These are phyloP conservation scores for Clarias laeviceps DNA, from an alignment of 2,797 vertebrate species.

Conservation along the genomic window DNA sequence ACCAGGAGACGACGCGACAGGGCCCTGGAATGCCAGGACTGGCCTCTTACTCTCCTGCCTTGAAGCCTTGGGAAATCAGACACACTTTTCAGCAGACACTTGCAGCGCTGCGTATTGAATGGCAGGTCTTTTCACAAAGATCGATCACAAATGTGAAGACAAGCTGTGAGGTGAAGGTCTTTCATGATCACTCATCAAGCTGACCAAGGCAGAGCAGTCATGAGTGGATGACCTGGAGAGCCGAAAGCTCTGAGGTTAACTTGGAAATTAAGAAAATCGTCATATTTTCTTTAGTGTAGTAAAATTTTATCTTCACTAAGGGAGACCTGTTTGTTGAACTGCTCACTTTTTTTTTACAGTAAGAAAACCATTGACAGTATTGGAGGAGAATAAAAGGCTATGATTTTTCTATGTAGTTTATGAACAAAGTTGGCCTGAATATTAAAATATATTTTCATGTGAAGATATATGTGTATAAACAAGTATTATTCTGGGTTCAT, in stretches of 20 bases:
- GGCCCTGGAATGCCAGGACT: constrained; percentile 75
- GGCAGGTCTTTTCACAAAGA: constrained; percentile 26
- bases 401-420: not conserved
- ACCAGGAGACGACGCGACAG: constrained; percentile 69
- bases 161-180: constrained; percentile 24
- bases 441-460: no score
- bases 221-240: constrained; percentile 15
- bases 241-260: constrained; percentile 44
- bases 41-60: constrained; percentile 64
- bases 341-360: not conserved
- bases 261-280: not conserved
- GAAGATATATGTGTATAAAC: not conserved
- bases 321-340: not conserved
- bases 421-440: not conserved
- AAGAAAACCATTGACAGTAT: not conserved
- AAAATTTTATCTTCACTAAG: no score
- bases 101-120: constrained; percentile 51
- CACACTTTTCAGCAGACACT: constrained; percentile 58
- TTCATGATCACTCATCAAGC: constrained; percentile 14
- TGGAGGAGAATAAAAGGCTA: no score
- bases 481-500: not conserved
- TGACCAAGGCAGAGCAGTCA: constrained; percentile 27
- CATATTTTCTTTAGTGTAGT: no score
- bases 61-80: constrained; percentile 69
- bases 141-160: constrained; percentile 21